Conservation (phyloP, 1,140 invertebrate genomes). For the Elysia chlorotica region DNA sequence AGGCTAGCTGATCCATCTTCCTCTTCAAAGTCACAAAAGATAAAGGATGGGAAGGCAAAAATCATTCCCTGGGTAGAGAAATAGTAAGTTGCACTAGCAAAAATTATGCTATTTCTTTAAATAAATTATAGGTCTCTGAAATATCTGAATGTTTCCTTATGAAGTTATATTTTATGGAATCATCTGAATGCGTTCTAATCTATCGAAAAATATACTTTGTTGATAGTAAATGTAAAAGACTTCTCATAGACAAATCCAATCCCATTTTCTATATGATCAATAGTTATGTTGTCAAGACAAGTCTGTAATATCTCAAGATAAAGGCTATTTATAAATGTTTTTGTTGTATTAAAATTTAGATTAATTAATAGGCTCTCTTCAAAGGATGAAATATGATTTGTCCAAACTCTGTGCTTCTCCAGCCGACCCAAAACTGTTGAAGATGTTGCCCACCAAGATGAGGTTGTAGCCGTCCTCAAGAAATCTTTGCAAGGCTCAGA, state of each 20-base stretch:
- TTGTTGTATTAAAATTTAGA: neutral
- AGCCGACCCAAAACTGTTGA: conserved; percentile 88
- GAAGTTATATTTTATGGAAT: neutral
- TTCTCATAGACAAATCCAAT: neutral
- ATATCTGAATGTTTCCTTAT: neutral
- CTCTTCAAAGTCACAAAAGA: conserved; percentile 26
- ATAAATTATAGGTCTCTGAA: neutral
- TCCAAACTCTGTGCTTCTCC: conserved; percentile 22
- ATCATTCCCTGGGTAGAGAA: conserved; percentile 59
- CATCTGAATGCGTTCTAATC: neutral
- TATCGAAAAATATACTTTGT: neutral
- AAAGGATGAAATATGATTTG: neutral
- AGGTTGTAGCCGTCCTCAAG: conserved; percentile 91
- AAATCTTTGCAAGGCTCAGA: conserved; percentile 71
- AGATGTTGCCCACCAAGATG: conserved; percentile 95
- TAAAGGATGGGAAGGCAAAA: conserved; percentile 34
- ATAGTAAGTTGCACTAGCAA: conserved; percentile 35
- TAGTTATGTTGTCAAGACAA: neutral
- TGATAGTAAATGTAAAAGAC: neutral
- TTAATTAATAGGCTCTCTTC: neutral
- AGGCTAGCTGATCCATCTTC: conserved; percentile 20
- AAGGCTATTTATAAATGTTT: neutral
- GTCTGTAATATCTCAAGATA: neutral
- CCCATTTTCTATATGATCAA: neutral
- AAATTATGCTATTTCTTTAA: neutral